Conservation (phyloP, 2,113 vertebrate species). For the Calidris pugnax region DNA sequence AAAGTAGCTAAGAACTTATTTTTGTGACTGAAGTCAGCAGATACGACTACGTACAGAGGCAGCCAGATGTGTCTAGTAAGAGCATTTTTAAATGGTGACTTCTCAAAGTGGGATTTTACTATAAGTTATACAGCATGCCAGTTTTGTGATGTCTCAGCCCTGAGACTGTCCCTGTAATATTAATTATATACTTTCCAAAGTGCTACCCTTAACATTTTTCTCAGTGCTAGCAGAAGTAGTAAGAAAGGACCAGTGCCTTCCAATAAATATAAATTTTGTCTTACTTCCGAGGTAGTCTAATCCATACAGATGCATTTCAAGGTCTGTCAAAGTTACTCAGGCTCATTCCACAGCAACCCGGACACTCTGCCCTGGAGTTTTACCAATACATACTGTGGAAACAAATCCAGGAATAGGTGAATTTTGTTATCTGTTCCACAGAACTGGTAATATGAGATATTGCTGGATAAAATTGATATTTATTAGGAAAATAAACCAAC, state of each 20-base stretch:
- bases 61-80: constrained; percentile 28
- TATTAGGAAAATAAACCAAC: constrained; percentile 18
- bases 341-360: background rate
- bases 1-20: constrained; percentile 24
- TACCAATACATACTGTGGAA: background rate
- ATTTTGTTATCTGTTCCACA: background rate
- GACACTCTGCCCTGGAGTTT: background rate
- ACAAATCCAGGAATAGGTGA: background rate
- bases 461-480: background rate
- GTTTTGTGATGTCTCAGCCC: constrained; percentile 24
- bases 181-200: constrained; percentile 45
- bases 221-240: constrained; percentile 11
- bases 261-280: constrained; percentile 43
- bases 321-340: constrained; percentile 40
- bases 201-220: constrained; percentile 50
- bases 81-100: constrained; percentile 47
- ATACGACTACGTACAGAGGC: background rate
- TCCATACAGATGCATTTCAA: constrained; percentile 53
- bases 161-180: constrained; percentile 5
- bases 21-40: constrained; percentile 63
- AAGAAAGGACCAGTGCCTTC: constrained; percentile 27
- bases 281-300: constrained; percentile 22
- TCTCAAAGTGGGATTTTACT: constrained; percentile 48
- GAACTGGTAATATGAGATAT: background rate
- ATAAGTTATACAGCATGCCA: constrained; percentile 14